Conservation (phyloP, 1,140 invertebrate genomes). For the Drosophila virilis region DNA sequence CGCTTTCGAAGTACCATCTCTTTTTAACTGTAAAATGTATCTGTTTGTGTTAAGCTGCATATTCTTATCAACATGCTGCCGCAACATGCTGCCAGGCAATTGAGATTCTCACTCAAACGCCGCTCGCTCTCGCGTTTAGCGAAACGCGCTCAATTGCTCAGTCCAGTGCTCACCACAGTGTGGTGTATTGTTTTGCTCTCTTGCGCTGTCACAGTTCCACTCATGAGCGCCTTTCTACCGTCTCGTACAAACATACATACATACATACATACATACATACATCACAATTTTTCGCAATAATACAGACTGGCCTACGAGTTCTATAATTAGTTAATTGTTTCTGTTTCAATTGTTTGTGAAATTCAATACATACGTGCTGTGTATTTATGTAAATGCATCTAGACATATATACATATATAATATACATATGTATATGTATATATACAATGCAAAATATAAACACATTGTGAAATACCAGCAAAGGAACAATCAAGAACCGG, state of each 20-base stretch:
- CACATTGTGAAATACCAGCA: constrained; percentile 40
- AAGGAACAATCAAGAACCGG: constrained; percentile 21
- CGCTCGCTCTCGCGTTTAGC: constrained; percentile 6
- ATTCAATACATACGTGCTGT: constrained; percentile 8
- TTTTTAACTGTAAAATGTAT: too few species aligned
- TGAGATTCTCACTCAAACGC: neutral
- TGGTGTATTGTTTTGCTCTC: constrained; percentile 7
- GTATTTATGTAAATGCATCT: neutral
- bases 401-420: neutral
- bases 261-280: too few species aligned
- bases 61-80: constrained; percentile 1
- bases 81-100: constrained; percentile 10
- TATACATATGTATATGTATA: neutral
- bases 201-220: neutral
- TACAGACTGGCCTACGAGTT: constrained; percentile 35
- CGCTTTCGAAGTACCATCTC: neutral
- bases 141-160: neutral
- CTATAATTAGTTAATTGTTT: constrained; percentile 65
- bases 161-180: constrained; percentile 18
- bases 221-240: neutral
- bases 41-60: constrained; percentile 31
- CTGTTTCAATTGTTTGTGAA: constrained; percentile 49
- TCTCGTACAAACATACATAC: neutral
- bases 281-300: constrained; percentile 32
- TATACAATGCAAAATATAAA: constrained; percentile 6